Conservation (phyloP, 1,140 invertebrate genomes). For the Lithobius niger region DNA sequence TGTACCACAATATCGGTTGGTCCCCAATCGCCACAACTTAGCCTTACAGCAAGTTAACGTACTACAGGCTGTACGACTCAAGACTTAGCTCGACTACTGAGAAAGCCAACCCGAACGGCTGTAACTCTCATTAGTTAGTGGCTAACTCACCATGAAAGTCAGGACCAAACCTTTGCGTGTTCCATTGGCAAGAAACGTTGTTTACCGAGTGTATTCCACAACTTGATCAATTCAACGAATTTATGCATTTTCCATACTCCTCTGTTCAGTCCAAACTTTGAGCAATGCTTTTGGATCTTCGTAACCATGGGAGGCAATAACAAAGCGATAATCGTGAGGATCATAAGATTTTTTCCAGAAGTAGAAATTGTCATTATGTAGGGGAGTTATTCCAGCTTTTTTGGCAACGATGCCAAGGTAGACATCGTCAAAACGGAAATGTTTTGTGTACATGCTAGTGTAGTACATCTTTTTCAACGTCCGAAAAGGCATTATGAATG, state of each 20-base stretch:
- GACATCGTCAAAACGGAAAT: slow-evolving; percentile 79
- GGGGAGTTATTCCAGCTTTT: slow-evolving; percentile 57
- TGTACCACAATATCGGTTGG: no score
- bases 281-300: slow-evolving; percentile 52
- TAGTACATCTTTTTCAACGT: slow-evolving; percentile 59
- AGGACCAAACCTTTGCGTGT: no score
- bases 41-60: no score
- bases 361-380: slow-evolving; percentile 68
- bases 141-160: no score
- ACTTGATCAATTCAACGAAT: no score
- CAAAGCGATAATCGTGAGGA: slow-evolving; percentile 50
- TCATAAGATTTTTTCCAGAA: slow-evolving; percentile 62
- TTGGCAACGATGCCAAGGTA: slow-evolving; percentile 68
- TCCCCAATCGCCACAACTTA: no score
- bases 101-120: no score
- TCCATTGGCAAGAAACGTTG: no score
- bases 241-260: slow-evolving; percentile 57
- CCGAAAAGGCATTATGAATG: slow-evolving; percentile 60
- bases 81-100: no score
- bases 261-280: slow-evolving; percentile 63
- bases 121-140: no score
- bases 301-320: slow-evolving; percentile 76
- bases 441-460: slow-evolving; percentile 60
- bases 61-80: no score
- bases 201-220: no score